Evolutionary conservation across 2,113 vertebrate genomes (phyloP), one percentile per base, ranked within the genome.

Genomic region (Thunnus maccoyii): DNA sequence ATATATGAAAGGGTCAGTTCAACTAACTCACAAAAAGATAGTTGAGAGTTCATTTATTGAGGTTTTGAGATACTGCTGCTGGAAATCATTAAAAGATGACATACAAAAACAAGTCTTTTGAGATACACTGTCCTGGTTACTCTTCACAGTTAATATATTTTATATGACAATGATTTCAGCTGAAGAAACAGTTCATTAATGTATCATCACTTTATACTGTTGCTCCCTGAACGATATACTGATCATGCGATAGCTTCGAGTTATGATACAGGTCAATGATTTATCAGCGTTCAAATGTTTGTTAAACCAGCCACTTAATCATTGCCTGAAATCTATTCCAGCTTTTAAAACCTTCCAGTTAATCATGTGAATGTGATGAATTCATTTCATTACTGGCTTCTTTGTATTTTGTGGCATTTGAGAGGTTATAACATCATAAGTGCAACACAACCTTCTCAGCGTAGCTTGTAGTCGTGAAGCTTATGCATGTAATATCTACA

Each of bases 121-220:
- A 41, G 36, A 41, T 2, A 9, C 36, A 41, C 7, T 41, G 36
- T 9, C 36, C 36, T 9, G 36, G 7, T 41, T 41, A 8, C 36
- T 41, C 36, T 41, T 41, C 18, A 60, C 46, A 32, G 56, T 27
- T 51, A 50, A 68, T 18, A 36, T 2, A n/a, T 66, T 32, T 36
- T 2, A n/a, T 14, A 3, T 15, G 30, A n/a, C 50, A 54, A 55
- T 55, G 48, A 48, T 62, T 36, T 62, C 11, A 62, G 13, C 57
- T 56, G 18, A 60, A 68, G 50, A 56, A 69, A 47, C 56, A 16
- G 12, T 48, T 75, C 74, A 48, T 52, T 61, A 3, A 25, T 22
- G 8, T 20, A 27, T 7, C 14, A 54, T 55, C 11, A 13, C 36
- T 11, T 48, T 10, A 44, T 32, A 16, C 16, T 20, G 16, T 13